Percentiles rank a stretch among this genome's conserved stretches.
Evolutionary conservation across 2,113 vertebrate species (phyloP).

Genomic region (Grammomys dolichurus): DNA sequence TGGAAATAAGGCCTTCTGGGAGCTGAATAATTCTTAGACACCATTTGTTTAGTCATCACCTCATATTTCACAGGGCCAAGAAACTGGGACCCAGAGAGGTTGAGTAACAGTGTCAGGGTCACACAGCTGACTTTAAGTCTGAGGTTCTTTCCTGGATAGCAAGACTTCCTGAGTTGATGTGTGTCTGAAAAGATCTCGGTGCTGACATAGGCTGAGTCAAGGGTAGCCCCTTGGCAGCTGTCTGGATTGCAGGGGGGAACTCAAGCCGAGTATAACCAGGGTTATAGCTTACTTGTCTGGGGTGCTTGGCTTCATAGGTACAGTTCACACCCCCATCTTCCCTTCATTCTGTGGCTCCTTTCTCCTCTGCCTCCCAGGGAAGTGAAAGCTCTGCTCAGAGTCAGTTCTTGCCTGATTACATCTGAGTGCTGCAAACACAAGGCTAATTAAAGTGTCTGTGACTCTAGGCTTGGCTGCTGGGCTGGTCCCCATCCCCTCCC

Average conservation of each 20-base stretch:
- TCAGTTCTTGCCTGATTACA: conserved; percentile 79
- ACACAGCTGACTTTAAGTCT: not conserved
- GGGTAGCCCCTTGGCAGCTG: not conserved
- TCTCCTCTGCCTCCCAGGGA: conserved; percentile 49
- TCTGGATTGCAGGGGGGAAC: fast-evolving
- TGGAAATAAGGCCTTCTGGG: not conserved
- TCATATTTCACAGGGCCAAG: not conserved
- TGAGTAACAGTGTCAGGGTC: not conserved
- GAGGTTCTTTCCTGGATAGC: not conserved
- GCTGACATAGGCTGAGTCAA: not conserved
- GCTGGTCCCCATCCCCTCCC: conserved; percentile 65
- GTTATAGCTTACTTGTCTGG: fast-evolving
- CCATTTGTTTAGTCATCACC: not conserved
- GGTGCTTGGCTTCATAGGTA: fast-evolving
- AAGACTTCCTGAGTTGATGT: not conserved
- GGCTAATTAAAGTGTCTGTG: conserved; percentile 86
- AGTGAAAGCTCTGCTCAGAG: conserved; percentile 73
- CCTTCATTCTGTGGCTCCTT: not conserved
- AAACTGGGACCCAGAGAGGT: not conserved
- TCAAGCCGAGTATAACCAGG: fast-evolving
- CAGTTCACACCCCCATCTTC: not conserved
- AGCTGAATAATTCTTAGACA: not conserved
- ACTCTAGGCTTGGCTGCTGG: conserved; percentile 79
- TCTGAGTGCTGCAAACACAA: conserved; percentile 80
- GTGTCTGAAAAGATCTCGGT: not conserved